phyloP scores from a whole-genome alignment of 2,888 invertebrate species.

The Drosophila ezoana region DNA sequence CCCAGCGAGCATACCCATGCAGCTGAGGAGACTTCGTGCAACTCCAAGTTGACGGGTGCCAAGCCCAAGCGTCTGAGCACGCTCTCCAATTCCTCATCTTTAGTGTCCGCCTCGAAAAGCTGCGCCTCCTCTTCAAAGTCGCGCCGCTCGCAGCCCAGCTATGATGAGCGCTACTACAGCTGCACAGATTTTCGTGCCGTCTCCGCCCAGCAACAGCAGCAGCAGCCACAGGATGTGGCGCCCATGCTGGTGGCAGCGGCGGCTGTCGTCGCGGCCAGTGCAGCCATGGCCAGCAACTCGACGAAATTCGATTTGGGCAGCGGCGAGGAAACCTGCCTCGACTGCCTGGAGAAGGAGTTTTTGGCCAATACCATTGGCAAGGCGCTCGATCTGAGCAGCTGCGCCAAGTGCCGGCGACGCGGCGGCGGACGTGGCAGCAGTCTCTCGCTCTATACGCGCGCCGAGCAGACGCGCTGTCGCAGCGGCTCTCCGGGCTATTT shows the following conservation, averaged over 20 bases:
- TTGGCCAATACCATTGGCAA: constrained; percentile 84
- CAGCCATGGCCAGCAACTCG: constrained; percentile 55
- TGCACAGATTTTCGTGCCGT: constrained; percentile 78
- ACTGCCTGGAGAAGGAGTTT: constrained; percentile 84
- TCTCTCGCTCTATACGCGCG: constrained; percentile 65
- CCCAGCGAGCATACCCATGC: constrained; percentile 45
- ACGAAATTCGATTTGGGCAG: constrained; percentile 65
- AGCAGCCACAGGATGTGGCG: constrained; percentile 43
- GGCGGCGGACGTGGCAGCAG: constrained; percentile 64
- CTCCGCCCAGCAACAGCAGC: constrained; percentile 34
- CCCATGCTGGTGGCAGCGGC: constrained; percentile 67
- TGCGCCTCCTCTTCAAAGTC: constrained; percentile 69
- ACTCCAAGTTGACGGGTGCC: constrained; percentile 77
- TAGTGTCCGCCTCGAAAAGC: constrained; percentile 70
- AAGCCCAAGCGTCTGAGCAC: constrained; percentile 83
- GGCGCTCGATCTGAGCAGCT: constrained; percentile 78
- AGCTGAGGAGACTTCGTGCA: constrained; percentile 41
- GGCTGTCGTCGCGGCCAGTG: constrained; percentile 55
- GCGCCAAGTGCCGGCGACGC: constrained; percentile 77
- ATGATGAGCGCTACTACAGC: constrained; percentile 82
- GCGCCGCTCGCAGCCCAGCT: constrained; percentile 76
- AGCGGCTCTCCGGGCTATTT: constrained; percentile 71
- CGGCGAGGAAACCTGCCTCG: constrained; percentile 83
- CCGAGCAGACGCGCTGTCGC: constrained; percentile 67
- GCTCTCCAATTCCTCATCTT: constrained; percentile 75